Conservation (phyloP, 2,888 invertebrate genomes). For the Meiosimyza decipiens region DNA sequence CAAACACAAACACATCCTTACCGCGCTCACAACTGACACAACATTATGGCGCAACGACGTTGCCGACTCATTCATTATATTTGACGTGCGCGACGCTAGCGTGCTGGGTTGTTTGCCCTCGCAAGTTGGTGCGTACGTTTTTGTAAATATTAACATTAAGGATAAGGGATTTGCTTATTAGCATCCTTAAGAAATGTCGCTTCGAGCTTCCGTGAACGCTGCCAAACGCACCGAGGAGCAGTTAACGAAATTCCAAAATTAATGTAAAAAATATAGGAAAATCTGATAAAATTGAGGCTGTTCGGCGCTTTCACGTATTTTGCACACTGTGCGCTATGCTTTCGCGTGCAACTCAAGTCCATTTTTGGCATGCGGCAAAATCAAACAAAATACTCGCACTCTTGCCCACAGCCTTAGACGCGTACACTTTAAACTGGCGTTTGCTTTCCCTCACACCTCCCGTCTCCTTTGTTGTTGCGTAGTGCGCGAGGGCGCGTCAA, state of each 20-base stretch:
- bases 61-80: conserved; percentile 25
- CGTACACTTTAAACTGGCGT: conserved; percentile 10
- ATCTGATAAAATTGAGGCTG: no score
- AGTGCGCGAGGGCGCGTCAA: conserved; percentile 6
- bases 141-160: conserved; percentile 59
- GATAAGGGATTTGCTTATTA: conserved; percentile 61
- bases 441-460: neutral
- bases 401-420: neutral
- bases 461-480: neutral
- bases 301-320: no score
- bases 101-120: neutral
- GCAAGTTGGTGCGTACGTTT: conserved; percentile 51
- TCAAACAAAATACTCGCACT: neutral
- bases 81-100: conserved; percentile 1
- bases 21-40: neutral
- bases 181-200: conserved; percentile 48
- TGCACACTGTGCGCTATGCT: no score
- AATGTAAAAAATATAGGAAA: no score
- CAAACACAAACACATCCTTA: neutral
- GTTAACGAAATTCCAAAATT: no score
- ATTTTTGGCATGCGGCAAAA: neutral
- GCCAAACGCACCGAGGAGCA: no score
- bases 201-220: no score
- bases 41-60: neutral
- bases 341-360: no score